Evolutionary conservation across 1,140 invertebrate genomes (phyloP), one percentile per base, ranked within the genome.

Genomic region (Drosophila kohkoa): DNA sequence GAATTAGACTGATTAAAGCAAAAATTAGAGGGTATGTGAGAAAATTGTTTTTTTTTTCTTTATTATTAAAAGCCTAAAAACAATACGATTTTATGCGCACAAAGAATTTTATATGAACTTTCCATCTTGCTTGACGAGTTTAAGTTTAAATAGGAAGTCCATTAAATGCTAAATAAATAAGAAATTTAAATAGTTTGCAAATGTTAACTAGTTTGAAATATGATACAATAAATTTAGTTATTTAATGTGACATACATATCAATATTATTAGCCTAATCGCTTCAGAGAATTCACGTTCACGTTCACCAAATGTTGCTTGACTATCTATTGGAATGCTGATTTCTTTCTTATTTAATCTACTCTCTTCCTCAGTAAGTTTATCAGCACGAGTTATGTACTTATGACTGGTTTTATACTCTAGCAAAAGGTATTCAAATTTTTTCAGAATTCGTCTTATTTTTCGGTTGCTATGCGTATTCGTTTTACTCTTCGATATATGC

Each of bases 361-460:
- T 54, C 32, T 15, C 25, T 25, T 45, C 13, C 20, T n/a, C 8
- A 1, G 20, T 15, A 13, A 11, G 25, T 32, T 15, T 16, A 16
- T 16, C 52, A 51, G 66, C 46, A 59, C 25, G 52, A 55, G 48
- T 32, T 55, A n/a, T n/a, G n/a, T n/a, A 49, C 28, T 66, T 43
- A 51, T 55, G 43, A 67, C 66, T 20, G 46, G 57, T 62, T 62
- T 62, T 52, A 41, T 30, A 43, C 41, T n/a, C 41, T 43, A 43
- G 13, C n/a, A 43, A 1, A 43, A 6, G 3, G 11, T 13, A 7
- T 43, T 43, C 1, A 13, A 7, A 13, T 0, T 41, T 41, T 41
- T 41, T 8, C 38, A n/a, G 11, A n/a, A 3, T 41, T 10, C 0
- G 35, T 41, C 38, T 41, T 11, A 41, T n/a, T 10, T 41, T 41